Base-by-base conservation (phyloP, 2,797 vertebrate genomes). In the Orientallactaga sibirica region DNA sequence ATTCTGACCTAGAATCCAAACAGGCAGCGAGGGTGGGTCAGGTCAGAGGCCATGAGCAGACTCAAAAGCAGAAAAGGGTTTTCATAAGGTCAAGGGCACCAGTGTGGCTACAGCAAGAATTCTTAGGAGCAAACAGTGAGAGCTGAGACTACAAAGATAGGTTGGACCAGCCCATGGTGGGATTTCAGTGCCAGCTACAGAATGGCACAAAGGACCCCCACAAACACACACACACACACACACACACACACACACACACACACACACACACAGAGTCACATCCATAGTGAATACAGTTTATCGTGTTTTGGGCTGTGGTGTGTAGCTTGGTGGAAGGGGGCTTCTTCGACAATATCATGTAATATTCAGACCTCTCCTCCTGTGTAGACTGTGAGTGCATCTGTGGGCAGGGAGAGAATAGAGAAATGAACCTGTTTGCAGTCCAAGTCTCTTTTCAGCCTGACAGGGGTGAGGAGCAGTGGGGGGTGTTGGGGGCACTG, bases 401-500 rank as follows among this genome's bases (percentile, higher is more conserved):
- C 58, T 25, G 24, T 14, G 27, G 61, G 33, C 85, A 58, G 52
- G 67, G 79, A 82, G 7, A 92, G 43, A 86, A 86, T 82, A 29
- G 37, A 62, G 27, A 70, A 84, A 70, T 25, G 48, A 55, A 75
- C 20, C 19, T n/a, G 22, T 8, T 7, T 25, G 7, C 1, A 48
- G 76, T 66, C 22, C 58, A 41, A 9, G 70, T 27, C 6, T 87
- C 29, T 64, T 41, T 37, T 29, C 18, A 61, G 37, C 7, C n/a
- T 66, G 10, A 19, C 16, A 7, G 5, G 64, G 55, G 25, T 37
- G 3, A 41, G 19, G 22, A 48, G 43, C 1, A 14, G 0, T 0
- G 2, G 41, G 37, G 5, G 41, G 5, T 0, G 10, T 4, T 5
- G 3, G 29, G 3, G 71, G 27, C 24, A 64, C 7, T 0, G 14